Evolutionary conservation across 2,113 vertebrate genomes (phyloP).

Genomic region (Rhinopomastus cyanomelas): DNA sequence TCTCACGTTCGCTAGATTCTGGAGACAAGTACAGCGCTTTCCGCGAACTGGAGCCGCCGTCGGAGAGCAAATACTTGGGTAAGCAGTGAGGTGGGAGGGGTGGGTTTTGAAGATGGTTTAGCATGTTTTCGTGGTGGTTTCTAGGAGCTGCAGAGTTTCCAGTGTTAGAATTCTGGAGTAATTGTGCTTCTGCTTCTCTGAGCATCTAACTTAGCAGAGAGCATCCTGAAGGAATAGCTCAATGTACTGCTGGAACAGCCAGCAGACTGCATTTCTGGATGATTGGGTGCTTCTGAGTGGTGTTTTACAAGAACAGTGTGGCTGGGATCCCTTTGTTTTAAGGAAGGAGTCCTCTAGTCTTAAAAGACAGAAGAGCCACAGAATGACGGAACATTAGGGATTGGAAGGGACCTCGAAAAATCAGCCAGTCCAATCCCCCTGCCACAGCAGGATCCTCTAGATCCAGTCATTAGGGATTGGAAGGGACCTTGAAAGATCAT

Average conservation of each 20-base stretch:
- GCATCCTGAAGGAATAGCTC: not conserved
- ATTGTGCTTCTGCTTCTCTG: not conserved
- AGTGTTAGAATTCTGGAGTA: not conserved
- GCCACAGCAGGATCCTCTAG: too few relatives aligned
- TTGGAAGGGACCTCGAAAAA: too few relatives aligned
- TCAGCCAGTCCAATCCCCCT: too few relatives aligned
- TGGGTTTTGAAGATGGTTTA: not conserved
- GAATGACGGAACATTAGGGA: too few relatives aligned
- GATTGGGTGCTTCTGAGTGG: not conserved
- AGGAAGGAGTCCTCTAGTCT: not conserved
- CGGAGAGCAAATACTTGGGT: conserved; percentile 89
- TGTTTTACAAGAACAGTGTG: not conserved
- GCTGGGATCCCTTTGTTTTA: not conserved
- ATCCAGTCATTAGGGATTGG: too few relatives aligned
- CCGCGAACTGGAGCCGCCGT: conserved; percentile 86
- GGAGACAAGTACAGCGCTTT: conserved; percentile 97
- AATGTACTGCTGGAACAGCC: not conserved
- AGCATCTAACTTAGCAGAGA: not conserved
- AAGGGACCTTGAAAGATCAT: too few relatives aligned
- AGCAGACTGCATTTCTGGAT: not conserved
- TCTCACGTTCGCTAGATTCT: conserved; percentile 71
- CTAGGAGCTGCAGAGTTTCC: not conserved
- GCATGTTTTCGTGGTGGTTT: not conserved
- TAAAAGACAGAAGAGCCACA: not conserved
- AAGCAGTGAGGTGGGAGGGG: conserved; percentile 58